phyloP scores from a whole-genome alignment of 2,113 vertebrate genomes.

The Murina feae region DNA sequence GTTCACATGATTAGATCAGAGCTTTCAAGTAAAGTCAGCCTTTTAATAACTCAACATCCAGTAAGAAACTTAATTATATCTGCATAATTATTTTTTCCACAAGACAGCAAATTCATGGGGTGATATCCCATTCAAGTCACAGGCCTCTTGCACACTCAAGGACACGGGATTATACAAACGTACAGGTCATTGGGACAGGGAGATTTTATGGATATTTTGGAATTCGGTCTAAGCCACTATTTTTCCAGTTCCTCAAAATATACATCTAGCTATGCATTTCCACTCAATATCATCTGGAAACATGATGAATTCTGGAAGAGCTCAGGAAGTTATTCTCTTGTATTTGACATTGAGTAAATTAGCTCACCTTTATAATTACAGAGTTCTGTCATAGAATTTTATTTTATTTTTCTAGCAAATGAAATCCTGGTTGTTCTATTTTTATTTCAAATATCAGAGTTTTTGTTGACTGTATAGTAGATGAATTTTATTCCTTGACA shows the following conservation, averaged over 20 bases:
- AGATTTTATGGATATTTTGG: neutral
- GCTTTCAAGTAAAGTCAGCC: neutral
- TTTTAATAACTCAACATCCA: neutral
- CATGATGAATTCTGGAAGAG: neutral
- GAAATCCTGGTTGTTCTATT: neutral
- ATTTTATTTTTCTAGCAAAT: neutral
- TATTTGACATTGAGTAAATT: neutral
- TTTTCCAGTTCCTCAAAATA: neutral
- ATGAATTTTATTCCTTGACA: neutral
- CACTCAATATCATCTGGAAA: neutral
- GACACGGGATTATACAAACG: neutral
- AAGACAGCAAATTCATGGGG: neutral
- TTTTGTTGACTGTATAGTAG: neutral
- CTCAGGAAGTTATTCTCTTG: neutral
- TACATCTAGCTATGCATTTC: neutral
- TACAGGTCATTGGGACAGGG: accelerated
- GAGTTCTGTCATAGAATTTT: neutral
- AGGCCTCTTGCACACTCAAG: neutral
- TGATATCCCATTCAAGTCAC: neutral
- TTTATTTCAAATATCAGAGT: neutral
- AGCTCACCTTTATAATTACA: neutral
- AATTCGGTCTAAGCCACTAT: neutral
- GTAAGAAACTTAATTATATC: neutral
- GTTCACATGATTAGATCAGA: neutral
- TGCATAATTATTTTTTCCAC: neutral